Evolutionary conservation across 2,113 vertebrate genomes (phyloP).

Genomic region (Bambusicola thoracicus): DNA sequence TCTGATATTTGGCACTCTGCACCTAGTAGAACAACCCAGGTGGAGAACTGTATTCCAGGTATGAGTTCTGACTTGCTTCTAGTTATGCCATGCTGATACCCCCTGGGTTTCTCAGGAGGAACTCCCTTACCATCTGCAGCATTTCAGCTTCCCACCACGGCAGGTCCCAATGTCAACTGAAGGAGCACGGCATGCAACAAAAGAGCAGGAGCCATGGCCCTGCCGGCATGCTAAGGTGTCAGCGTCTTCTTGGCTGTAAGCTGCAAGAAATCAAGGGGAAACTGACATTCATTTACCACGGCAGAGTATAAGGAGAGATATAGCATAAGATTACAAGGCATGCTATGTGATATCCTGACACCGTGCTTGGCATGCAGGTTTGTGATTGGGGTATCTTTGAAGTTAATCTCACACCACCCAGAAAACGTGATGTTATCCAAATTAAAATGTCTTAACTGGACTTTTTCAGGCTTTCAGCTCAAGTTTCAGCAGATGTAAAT

Average conservation of each 20-base stretch:
- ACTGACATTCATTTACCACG: background rate
- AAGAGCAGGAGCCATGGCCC: conserved; percentile 17
- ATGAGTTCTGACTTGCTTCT: background rate
- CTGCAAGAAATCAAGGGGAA: background rate
- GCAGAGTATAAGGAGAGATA: background rate
- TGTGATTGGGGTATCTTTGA: background rate
- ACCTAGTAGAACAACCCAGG: background rate
- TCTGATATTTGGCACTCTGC: background rate
- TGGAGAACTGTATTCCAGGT: background rate
- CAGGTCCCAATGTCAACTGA: conserved; percentile 40
- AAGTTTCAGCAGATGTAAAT: background rate
- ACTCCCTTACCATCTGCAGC: conserved; percentile 56
- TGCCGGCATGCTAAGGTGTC: conserved; percentile 12
- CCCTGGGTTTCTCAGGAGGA: background rate
- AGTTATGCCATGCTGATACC: background rate
- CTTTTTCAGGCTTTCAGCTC: background rate
- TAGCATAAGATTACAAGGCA: fast-evolving
- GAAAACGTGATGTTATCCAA: background rate
- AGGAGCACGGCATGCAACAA: background rate
- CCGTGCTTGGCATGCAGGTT: background rate
- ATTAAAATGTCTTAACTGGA: background rate
- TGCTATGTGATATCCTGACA: background rate
- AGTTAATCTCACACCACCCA: background rate
- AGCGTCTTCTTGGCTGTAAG: conserved; percentile 3
- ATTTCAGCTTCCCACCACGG: conserved; percentile 23